Base-by-base conservation (phyloP, 1,140 invertebrate genomes). In the Drosophila novamexicana region DNA sequence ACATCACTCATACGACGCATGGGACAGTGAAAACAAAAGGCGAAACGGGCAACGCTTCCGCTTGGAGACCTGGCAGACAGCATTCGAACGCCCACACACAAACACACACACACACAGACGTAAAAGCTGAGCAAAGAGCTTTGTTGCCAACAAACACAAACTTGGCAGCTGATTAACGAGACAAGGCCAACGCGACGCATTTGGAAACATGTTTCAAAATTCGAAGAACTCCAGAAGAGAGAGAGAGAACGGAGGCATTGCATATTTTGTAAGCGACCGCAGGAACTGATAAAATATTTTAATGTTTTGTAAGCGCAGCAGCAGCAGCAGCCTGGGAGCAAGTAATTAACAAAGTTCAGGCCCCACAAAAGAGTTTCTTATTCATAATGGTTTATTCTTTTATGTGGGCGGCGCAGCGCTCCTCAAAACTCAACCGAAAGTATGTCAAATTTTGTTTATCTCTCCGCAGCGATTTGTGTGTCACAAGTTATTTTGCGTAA, bases 1-100 rank as follows among this genome's bases (percentile, higher is more conserved):
- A 74, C 70, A 69, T 77, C 75, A 79, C 77, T 77, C 69, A 75
- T 75, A 75, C 73, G 68, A 64, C 61, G 34, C 59, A 22, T 70
- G 67, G 12, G 12, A 64, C 59, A 68, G 58, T 68, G 64, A 63
- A 63, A 70, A 66, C 72, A 78, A 66, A 71, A 72, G 75, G 50
- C 45, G 36, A n/a, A 39, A 58, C 68, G 8, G n/a, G n/a, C 44
- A 70, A 75, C 37, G 47, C 69, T 77, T 78, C 65, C 75, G 75
- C 75, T 70, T 70, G 57, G 59, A 18, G 22, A 75, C 47, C 65
- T 40, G 57, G n/a, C 32, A 54, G 37, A 37, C 42, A 54, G 54
- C 14, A 58, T 57, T 73, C 32, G 16, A 76, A 64, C 69, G 54
- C 69, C 69, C 64, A 69, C 77, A 69, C 57, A 52, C 44, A 78